Percentiles rank a stretch among this genome's conserved stretches.
These are phyloP conservation scores for Nibea coibor DNA, from an alignment of 2,113 vertebrate species.

Conservation along the genomic window DNA sequence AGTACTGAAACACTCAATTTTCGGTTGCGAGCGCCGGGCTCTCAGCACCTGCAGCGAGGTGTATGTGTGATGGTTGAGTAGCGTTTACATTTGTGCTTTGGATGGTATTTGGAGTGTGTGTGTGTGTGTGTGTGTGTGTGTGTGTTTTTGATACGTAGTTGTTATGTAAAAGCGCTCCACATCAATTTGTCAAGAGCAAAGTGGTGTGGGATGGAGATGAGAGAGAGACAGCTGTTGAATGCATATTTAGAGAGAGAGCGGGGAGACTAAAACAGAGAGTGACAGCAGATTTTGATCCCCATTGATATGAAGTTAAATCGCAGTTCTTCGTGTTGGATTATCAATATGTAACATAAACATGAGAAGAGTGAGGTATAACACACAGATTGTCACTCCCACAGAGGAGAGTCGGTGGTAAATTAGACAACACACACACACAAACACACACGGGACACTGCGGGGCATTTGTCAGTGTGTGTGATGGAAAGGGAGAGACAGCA, in stretches of 20 bases:
- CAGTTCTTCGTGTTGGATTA: slow-evolving; percentile 18
- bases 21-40: slow-evolving; percentile 20
- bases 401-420: slow-evolving; percentile 51
- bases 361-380: slow-evolving; percentile 25
- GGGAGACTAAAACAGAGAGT: slow-evolving; percentile 54
- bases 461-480: slow-evolving; percentile 64
- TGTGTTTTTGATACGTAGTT: slow-evolving; percentile 56
- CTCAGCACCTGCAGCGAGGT: slow-evolving; percentile 58
- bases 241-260: slow-evolving; percentile 74
- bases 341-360: slow-evolving; percentile 10
- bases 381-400: background rate
- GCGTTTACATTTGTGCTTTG: slow-evolving; percentile 55
- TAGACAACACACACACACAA: slow-evolving; percentile 49
- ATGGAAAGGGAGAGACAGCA: slow-evolving; percentile 73
- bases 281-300: slow-evolving; percentile 48
- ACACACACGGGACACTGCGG: slow-evolving; percentile 47
- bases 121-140: slow-evolving; percentile 39
- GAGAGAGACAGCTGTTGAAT: slow-evolving; percentile 81
- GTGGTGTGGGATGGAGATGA: slow-evolving; percentile 77
- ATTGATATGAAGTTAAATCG: slow-evolving; percentile 15
- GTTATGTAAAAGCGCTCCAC: slow-evolving; percentile 79
- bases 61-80: slow-evolving; percentile 42
- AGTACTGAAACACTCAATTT: slow-evolving; percentile 38
- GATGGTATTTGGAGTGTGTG: slow-evolving; percentile 52
- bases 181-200: slow-evolving; percentile 81